Conservation (phyloP, 1,140 invertebrate genomes). For the Rhynchophorus ferrugineus region DNA sequence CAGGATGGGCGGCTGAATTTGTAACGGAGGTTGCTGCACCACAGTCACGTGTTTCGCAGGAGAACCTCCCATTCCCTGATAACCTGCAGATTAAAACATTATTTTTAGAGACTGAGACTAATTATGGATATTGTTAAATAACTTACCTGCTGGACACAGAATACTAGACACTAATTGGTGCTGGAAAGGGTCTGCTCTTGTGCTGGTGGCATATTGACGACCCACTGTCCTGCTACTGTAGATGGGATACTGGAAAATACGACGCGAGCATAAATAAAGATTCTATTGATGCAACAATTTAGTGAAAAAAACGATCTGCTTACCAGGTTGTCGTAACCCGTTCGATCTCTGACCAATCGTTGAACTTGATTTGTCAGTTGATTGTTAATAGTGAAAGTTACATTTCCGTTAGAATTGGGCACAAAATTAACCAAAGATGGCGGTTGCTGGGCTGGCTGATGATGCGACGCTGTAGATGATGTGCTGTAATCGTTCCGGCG, state of each 20-base stretch:
- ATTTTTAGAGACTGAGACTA: background rate
- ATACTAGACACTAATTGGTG: conserved; percentile 87
- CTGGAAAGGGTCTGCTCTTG: conserved; percentile 64
- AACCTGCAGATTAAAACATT: conserved; percentile 37
- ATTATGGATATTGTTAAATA: no score
- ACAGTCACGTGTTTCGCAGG: conserved; percentile 86
- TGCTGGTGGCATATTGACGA: conserved; percentile 52
- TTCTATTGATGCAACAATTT: background rate
- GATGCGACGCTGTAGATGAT: conserved; percentile 45
- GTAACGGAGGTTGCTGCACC: conserved; percentile 59
- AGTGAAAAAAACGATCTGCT: conserved; percentile 6
- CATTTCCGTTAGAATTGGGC: conserved; percentile 72
- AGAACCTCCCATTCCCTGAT: conserved; percentile 74
- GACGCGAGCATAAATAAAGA: conserved; percentile 12
- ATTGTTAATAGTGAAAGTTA: conserved; percentile 84
- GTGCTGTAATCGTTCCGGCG: conserved; percentile 56
- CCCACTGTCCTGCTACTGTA: conserved; percentile 72
- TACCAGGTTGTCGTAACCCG: conserved; percentile 59
- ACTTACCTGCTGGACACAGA: conserved; percentile 63
- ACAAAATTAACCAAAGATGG: conserved; percentile 60
- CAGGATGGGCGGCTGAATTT: conserved; percentile 62
- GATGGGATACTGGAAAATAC: conserved; percentile 74
- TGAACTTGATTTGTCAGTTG: conserved; percentile 67
- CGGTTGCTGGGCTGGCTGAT: conserved; percentile 55
- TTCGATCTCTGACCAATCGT: conserved; percentile 54